Evolutionary conservation across 92 coral and sea anemone species (phyloP).

Genomic region (Paramuricea clavata): DNA sequence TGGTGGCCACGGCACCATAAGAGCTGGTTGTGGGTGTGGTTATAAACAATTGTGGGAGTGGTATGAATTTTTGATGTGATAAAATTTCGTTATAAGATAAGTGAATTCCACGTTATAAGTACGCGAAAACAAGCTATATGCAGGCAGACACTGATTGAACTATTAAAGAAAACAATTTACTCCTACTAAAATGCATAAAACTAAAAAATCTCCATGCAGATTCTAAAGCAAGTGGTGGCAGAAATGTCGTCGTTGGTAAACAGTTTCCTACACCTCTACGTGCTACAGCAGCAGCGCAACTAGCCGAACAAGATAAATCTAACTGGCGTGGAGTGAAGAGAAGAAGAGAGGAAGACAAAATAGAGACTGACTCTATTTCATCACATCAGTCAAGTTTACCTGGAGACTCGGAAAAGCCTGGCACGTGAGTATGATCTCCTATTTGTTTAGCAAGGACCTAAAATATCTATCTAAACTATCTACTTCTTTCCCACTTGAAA

Average conservation of each 20-base stretch:
- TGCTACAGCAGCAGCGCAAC: slow-evolving; percentile 90
- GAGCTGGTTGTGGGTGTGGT: too few species aligned
- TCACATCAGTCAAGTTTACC: slow-evolving; percentile 93
- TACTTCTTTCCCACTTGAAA: too few species aligned
- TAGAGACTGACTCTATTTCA: slow-evolving; percentile 87
- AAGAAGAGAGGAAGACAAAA: slow-evolving; percentile 56
- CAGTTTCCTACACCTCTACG: slow-evolving; percentile 94
- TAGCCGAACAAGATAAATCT: slow-evolving; percentile 86
- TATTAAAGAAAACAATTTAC: not conserved
- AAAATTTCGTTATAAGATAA: too few species aligned
- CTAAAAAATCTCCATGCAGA: slow-evolving; percentile 13
- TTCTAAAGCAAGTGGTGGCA: slow-evolving; percentile 47
- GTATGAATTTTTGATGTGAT: too few species aligned
- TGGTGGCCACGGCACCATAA: too few species aligned
- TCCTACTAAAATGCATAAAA: not conserved
- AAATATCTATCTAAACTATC: too few species aligned
- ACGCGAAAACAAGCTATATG: not conserved
- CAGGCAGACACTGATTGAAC: not conserved
- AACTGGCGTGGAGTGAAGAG: slow-evolving; percentile 50
- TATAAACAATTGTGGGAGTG: too few species aligned
- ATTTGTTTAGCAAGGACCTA: not conserved
- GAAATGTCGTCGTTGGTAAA: slow-evolving; percentile 88
- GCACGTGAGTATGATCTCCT: slow-evolving; percentile 73
- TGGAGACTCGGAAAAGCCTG: slow-evolving; percentile 74
- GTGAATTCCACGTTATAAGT: too few species aligned